Evolutionary conservation across 2,113 vertebrate species (phyloP).

Genomic region (Odobenus rosmarus): DNA sequence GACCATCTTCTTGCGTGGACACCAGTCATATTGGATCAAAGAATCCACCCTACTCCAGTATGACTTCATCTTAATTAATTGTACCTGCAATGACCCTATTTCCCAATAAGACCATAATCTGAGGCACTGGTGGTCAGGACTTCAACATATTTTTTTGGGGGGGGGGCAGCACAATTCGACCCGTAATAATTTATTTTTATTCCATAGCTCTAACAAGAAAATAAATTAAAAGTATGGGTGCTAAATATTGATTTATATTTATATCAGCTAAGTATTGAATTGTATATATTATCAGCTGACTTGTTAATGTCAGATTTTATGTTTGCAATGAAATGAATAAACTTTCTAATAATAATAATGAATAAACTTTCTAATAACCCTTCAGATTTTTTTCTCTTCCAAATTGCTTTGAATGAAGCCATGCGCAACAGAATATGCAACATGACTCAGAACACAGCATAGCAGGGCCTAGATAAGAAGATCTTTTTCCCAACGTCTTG

Average conservation of each 20-base stretch:
- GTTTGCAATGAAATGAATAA: background rate
- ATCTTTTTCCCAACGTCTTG: background rate
- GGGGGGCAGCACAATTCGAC: background rate
- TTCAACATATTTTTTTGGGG: background rate
- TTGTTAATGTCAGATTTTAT: background rate
- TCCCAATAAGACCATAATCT: background rate
- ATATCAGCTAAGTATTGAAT: background rate
- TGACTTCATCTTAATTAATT: conserved; percentile 16
- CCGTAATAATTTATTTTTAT: background rate
- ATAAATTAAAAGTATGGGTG: background rate
- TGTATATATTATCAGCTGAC: background rate
- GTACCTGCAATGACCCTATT: background rate
- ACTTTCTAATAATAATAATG: background rate
- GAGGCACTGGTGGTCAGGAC: background rate
- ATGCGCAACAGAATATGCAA: background rate
- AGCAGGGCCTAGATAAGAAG: background rate
- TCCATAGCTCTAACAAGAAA: background rate
- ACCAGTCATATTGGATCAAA: background rate
- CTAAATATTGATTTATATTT: background rate
- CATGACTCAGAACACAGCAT: background rate
- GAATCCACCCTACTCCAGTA: background rate
- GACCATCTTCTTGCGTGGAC: background rate
- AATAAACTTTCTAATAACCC: background rate
- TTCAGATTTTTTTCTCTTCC: background rate
- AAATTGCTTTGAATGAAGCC: conserved; percentile 63